Evolutionary conservation across 2,888 invertebrate genomes (phyloP).

Genomic region (Zeuzera pyrina): DNA sequence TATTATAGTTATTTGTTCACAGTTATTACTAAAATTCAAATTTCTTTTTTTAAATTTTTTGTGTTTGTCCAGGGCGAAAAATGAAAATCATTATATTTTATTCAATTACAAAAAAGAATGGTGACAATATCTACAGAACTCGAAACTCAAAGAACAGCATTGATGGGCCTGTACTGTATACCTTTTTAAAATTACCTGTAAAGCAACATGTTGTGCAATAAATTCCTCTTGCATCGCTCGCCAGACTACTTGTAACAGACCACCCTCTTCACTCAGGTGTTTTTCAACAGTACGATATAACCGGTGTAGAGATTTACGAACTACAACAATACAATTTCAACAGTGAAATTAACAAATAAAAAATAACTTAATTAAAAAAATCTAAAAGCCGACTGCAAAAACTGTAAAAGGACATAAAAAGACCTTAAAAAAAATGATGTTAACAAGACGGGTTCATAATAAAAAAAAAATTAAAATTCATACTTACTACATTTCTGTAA

Average conservation of each 20-base stretch:
- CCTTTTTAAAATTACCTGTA: conserved; percentile 75
- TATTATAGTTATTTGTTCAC: no score
- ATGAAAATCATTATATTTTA: background rate
- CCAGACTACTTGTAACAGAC: conserved; percentile 97
- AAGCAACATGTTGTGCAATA: conserved; percentile 89
- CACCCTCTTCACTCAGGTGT: conserved; percentile 95
- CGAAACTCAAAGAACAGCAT: background rate
- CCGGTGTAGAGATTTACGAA: conserved; percentile 93
- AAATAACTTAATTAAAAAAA: no score
- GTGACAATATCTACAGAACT: background rate
- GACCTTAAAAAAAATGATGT: no score
- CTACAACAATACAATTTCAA: conserved; percentile 85
- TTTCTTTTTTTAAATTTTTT: no score
- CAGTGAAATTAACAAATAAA: no score
- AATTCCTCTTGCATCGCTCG: conserved; percentile 99
- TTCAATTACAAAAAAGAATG: background rate
- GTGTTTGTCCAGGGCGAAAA: background rate
- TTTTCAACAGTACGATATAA: conserved; percentile 97
- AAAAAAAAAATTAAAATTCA: no score
- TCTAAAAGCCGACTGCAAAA: no score
- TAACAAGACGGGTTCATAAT: no score
- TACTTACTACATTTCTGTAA: no score
- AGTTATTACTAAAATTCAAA: no score
- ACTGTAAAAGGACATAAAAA: no score
- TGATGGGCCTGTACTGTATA: no score